Base-by-base conservation (phyloP, 2,888 invertebrate genomes). In the Lithophane semibrunnea region DNA sequence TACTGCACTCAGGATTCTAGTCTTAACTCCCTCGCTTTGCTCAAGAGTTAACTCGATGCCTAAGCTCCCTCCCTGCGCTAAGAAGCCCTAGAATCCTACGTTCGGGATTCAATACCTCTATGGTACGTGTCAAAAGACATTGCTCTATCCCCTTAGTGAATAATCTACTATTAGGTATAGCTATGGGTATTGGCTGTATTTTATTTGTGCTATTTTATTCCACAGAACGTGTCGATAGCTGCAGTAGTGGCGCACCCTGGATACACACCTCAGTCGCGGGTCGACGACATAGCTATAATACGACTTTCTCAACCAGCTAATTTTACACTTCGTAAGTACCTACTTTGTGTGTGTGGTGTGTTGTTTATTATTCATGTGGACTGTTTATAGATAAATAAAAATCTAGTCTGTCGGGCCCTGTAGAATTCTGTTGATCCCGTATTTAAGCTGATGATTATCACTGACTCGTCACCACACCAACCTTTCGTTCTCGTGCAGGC, bases 211-310 rank as follows among this genome's bases (percentile, higher is more conserved):
- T 60, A 60, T 49, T 80, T 72, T 65, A 16, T 82, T 80, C 92
- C 92, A 65, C 92, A 96, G 96, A 94, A 97, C 84, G 95, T 97
- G n/a, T 85, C 90, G 5, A 92, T 97, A 65, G 97, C 95, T 5
- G 91, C 90, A 54, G 83, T 94, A 1, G 94, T 96, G 24, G 90
- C 94, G 3, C 98, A 98, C 91, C 96, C 97, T 0, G 93, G 94
- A 8, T 98, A 97, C 84, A 92, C 92, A 21, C 93, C 89, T 3
- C 89, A 93, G 67, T 90, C 89, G 1, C 85, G 93, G 9, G 86
- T 88, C 12, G 93, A 98, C 83, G 98, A 98, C 85, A 97, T 98
- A 68, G 98, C 97, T 1, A 90, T 98, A 10, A 90, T 98, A 72
- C 95, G 97, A 85, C 90, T 97, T n/a, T 86, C 94, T 24, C 89